Evolutionary conservation across 2,113 vertebrate genomes (phyloP), one percentile per base, ranked within the genome.

Genomic region (Isurus oxyrinchus): DNA sequence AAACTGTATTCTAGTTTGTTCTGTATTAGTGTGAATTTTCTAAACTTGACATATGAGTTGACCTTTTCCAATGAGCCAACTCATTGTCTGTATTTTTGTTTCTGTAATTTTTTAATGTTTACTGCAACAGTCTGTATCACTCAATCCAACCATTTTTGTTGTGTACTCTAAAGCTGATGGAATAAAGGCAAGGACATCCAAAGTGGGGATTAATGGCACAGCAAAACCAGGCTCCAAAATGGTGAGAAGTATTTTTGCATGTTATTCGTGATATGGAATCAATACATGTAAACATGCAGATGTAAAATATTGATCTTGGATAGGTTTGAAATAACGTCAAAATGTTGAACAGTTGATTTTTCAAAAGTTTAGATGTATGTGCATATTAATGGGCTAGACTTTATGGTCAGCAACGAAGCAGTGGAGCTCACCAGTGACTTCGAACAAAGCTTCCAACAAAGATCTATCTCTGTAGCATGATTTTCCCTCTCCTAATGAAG

Each of bases 161-260:
- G 59, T 55, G 57, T 5, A 53, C 96, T 96, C 96, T 96, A 2
- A 96, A 99, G 98, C 98, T 96, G 98, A 98, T 93, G 98, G 98
- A n/a, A 98, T 99, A 96, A 99, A 98, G 97, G 96, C 98, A 96
- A 98, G 98, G 97, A 93, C 97, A 90, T 96, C 98, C 86, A 99
- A 98, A 97, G 97, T 44, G 0, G 98, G 98, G 96, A 97, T 97
- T 4, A 99, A 99, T 67, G 98, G 98, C 94, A 97, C 97, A 72
- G 97, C 96, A 23, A 98, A 98, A 96, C 97, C 98, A 84, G 97
- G 97, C 96, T 90, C 97, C 63, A 98, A 97, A 96, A 97, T 97
- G 94, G 98, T 99, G 90, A 98, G 98, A 98, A 97, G n/a, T 88
- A 94, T 40, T 63, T 93, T 61, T 93, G 53, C 25, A 31, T 55